Evolutionary conservation across 2,113 vertebrate species (phyloP).

Genomic region (Acrocephalus arundinaceus): DNA sequence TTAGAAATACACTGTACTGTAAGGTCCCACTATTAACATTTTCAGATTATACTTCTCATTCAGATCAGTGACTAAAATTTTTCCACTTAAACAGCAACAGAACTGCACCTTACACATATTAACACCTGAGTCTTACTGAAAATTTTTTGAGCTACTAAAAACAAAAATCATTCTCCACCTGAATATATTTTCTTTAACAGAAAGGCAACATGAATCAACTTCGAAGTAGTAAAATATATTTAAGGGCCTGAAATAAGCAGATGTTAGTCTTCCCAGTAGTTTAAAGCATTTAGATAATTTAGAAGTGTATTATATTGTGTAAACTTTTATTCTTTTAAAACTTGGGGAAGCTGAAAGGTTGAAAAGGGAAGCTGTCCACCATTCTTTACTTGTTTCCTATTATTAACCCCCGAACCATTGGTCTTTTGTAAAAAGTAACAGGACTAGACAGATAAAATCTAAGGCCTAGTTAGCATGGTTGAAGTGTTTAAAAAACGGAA

Average conservation of each 20-base stretch:
- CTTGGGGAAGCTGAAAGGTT: background rate
- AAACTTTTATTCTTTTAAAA: background rate
- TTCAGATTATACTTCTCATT: background rate
- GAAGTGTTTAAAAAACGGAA: background rate
- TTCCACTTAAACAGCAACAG: background rate
- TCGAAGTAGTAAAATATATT: background rate
- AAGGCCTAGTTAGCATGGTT: background rate
- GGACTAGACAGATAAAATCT: background rate
- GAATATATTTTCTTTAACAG: background rate
- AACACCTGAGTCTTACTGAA: background rate
- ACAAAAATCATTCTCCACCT: background rate
- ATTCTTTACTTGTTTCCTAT: conserved; percentile 1
- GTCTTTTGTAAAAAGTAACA: background rate
- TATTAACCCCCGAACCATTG: background rate
- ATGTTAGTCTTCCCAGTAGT: background rate
- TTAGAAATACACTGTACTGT: background rate
- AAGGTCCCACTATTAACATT: background rate
- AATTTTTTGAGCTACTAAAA: background rate
- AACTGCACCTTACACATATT: background rate
- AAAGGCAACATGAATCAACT: background rate
- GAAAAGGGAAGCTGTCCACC: background rate
- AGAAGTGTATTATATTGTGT: background rate
- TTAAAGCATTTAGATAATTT: background rate
- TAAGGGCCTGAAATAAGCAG: background rate
- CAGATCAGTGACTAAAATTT: background rate